Percentiles rank a stretch among this genome's conserved stretches.
phyloP scores from a whole-genome alignment of 1,140 invertebrate genomes.

The Drosophila sucinea region DNA sequence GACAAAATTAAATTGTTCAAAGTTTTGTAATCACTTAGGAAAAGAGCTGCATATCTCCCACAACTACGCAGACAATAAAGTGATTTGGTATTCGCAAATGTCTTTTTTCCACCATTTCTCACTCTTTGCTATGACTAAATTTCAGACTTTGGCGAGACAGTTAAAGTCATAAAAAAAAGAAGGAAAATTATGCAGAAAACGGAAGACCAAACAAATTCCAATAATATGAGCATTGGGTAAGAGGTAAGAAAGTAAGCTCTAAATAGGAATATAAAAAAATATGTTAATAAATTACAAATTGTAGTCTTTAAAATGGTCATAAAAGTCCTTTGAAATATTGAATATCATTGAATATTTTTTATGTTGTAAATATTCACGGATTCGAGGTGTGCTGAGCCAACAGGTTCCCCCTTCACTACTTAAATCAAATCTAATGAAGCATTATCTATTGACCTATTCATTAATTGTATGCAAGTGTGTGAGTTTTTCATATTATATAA shows the following conservation, averaged over 20 bases:
- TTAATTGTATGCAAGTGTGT: neutral
- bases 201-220: neutral
- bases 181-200: neutral
- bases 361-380: neutral
- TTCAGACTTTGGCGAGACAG: neutral
- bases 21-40: conserved; percentile 45
- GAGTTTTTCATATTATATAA: neutral
- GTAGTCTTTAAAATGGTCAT: too few relatives aligned
- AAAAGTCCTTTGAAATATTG: too few relatives aligned
- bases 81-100: neutral
- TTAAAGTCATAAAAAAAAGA: neutral
- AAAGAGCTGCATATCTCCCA: conserved; percentile 14
- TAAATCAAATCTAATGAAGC: conserved; percentile 2
- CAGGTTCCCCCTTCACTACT: neutral
- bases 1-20: conserved; percentile 26
- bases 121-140: neutral
- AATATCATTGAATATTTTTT: too few relatives aligned
- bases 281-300: too few relatives aligned
- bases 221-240: neutral
- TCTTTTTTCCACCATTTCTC: neutral
- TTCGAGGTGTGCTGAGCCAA: neutral
- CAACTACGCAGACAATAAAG: conserved; percentile 6
- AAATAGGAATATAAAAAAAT: too few relatives aligned
- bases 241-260: neutral
- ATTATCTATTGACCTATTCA: conserved; percentile 4